Evolutionary conservation across 30 jellyfish, hydroid and myxozoan genomes (phyloP).

Genomic region (Chironex yamaguchii): DNA sequence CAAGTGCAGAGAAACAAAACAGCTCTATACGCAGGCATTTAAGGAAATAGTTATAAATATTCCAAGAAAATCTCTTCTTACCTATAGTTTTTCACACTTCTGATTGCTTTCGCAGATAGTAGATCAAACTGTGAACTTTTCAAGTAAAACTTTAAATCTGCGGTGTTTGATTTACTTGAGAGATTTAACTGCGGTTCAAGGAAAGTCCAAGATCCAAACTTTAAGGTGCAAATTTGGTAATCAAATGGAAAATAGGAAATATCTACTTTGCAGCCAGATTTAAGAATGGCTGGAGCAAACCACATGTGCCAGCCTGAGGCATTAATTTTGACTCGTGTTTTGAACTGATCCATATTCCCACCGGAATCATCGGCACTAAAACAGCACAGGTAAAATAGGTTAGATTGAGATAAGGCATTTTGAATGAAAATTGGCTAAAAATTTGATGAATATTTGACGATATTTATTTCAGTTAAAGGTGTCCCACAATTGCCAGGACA

Average conservation of each 20-base stretch:
- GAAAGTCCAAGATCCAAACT: conserved; percentile 95
- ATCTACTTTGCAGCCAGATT: conserved; percentile 88
- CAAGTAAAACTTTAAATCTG: conserved; percentile 70
- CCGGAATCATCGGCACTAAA: conserved; percentile 64
- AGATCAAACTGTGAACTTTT: conserved; percentile 82
- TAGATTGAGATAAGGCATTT: too few relatives aligned
- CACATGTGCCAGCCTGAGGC: conserved; percentile 67
- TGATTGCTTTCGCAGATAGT: conserved; percentile 57
- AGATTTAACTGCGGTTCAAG: conserved; percentile 68
- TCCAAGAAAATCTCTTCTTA: conserved; percentile 38
- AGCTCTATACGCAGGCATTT: not conserved
- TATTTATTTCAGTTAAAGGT: too few relatives aligned
- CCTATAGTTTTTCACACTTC: conserved; percentile 72
- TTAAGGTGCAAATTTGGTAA: conserved; percentile 73
- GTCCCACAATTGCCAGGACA: too few relatives aligned
- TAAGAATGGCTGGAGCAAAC: conserved; percentile 93
- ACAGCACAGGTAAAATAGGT: not conserved
- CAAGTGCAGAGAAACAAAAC: not conserved
- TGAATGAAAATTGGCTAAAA: too few relatives aligned
- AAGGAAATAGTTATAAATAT: not conserved
- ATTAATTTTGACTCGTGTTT: conserved; percentile 54
- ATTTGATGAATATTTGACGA: too few relatives aligned
- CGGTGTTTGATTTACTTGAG: conserved; percentile 34
- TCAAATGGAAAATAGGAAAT: conserved; percentile 91
- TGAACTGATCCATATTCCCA: conserved; percentile 64